A percentile compares a stretch with the other conserved stretches of the same genome.
phyloP scores from a whole-genome alignment of 2,797 vertebrate species.

The Lithobates sylvaticus region DNA sequence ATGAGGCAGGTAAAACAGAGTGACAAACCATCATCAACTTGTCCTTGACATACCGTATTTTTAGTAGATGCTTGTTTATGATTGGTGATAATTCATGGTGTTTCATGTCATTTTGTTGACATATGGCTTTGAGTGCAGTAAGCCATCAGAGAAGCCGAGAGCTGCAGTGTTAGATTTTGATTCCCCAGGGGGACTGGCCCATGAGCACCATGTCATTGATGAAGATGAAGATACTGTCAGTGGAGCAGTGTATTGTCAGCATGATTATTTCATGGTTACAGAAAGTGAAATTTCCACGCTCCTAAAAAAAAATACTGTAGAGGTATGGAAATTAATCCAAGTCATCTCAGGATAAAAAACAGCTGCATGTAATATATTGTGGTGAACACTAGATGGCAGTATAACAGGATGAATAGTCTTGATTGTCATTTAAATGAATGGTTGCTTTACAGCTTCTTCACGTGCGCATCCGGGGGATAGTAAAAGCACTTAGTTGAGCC shows the following conservation, averaged over 20 bases:
- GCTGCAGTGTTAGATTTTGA: neutral
- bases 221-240: conserved; percentile 16
- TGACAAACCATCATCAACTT: conserved; percentile 12
- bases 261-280: conserved; percentile 42
- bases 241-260: conserved; percentile 29
- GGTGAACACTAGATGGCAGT: neutral
- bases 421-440: neutral
- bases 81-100: conserved; percentile 19
- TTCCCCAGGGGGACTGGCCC: conserved; percentile 12
- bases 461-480: no score
- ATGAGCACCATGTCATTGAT: conserved; percentile 16
- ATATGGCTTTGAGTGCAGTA: conserved; percentile 32
- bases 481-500: no score
- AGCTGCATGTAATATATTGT: neutral
- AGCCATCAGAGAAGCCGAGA: conserved; percentile 19
- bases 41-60: conserved; percentile 24
- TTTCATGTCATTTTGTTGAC: conserved; percentile 31
- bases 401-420: neutral
- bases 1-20: conserved; percentile 29
- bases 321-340: neutral
- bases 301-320: neutral
- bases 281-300: conserved; percentile 6
- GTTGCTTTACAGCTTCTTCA: neutral
- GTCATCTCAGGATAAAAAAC: conserved; percentile 5
- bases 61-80: conserved; percentile 31